Base-by-base conservation (phyloP, 1,140 invertebrate genomes). In the Ips nitidus region DNA sequence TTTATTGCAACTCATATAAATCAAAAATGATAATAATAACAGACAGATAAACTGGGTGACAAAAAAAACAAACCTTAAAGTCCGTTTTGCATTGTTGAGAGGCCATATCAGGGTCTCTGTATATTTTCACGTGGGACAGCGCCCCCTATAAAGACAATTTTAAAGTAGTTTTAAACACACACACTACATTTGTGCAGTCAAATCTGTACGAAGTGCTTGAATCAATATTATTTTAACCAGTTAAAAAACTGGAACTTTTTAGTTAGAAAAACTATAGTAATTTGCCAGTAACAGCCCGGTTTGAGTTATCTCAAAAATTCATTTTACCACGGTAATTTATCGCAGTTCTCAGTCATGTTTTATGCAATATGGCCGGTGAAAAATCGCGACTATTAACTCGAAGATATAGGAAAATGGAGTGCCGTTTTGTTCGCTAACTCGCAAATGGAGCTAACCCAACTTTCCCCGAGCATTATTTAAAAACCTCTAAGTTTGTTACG, bases 61-160 rank as follows among this genome's bases (percentile, higher is more conserved):
- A 22, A 22, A 22, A 22, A 56, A 66, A 67, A 78, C 75, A 58
- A 73, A 78, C 76, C 76, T 79, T 72, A 66, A 78, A 78, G 57
- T 76, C 74, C 64, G 85, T 86, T 73, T 85, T 86, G 79, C 90
- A 92, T 75, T 90, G 88, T 56, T 88, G 83, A 71, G 88, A 86
- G 47, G 89, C 89, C 74, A 88, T 84, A n/a, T 83, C 81, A 1
- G 88, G 87, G 52, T 86, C 85, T 67, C 85, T 86, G 74, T 85
- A 89, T 64, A 92, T 80, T 81, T 91, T 91, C 70, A 92, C 81
- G 75, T 91, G 89, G 83, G 91, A 89, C 77, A 91, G 85, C 5
- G 88, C 87, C 59, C 90, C 90, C 90, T 91, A 87, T 76, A 89
- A 80, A 82, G 85, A 65, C 22, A 22, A 22, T 22, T 22, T 22